Percentiles rank a stretch among this genome's conserved stretches.
These are phyloP conservation scores for Linepithema humile DNA, from an alignment of 1,140 invertebrate genomes.

Conservation along the genomic window DNA sequence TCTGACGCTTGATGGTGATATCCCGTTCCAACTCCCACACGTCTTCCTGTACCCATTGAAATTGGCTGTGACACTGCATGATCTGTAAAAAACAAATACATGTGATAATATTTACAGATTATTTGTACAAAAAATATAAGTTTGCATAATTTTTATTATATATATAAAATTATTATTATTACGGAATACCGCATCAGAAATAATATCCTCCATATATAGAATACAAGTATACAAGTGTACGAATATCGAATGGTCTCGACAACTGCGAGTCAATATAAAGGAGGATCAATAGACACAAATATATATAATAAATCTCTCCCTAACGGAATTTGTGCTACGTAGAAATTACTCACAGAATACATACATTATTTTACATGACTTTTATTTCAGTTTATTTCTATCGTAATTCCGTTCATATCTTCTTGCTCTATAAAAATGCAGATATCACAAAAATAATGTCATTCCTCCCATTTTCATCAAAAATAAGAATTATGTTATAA, in stretches of 20 bases:
- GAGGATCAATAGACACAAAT: conserved; percentile 33
- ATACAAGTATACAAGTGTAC: background rate
- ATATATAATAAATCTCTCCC: background rate
- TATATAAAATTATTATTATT: background rate
- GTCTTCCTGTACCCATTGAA: conserved; percentile 88
- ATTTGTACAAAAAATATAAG: background rate
- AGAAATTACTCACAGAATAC: background rate
- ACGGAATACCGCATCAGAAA: background rate
- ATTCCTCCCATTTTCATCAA: too few species aligned
- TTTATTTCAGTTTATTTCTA: background rate
- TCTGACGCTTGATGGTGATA: conserved; percentile 83
- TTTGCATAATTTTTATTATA: background rate
- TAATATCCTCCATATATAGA: background rate
- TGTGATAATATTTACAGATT: background rate
- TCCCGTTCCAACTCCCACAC: conserved; percentile 84
- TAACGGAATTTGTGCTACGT: background rate
- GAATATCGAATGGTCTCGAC: background rate
- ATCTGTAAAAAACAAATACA: conserved; percentile 84
- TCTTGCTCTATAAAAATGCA: background rate
- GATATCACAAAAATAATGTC: too few species aligned
- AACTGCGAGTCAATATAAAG: conserved; percentile 26
- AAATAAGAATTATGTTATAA: too few species aligned
- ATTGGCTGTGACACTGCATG: conserved; percentile 91
- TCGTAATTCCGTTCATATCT: background rate
- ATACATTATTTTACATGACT: background rate